Base-by-base conservation (phyloP, 1,140 invertebrate species). In the Saxidomus purpurata region DNA sequence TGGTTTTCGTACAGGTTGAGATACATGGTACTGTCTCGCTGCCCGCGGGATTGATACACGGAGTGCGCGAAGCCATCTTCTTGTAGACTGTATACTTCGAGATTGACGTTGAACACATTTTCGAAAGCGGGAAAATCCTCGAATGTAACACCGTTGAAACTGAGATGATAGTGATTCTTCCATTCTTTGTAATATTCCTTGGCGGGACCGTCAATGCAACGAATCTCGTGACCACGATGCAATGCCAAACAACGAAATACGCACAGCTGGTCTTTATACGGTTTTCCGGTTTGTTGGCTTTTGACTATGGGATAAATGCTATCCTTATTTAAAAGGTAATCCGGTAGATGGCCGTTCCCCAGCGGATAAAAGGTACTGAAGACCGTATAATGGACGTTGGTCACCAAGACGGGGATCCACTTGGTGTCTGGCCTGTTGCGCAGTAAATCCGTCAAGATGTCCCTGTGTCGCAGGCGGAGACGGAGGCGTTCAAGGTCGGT, bases 51-150 rank as follows among this genome's bases (percentile, higher is more conserved):
- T 74, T 47, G 74, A n/a, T 74, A 71, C 1, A 81, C 15, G 17
- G 61, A 22, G 0, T 19, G 19, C 1, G 47, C 96, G 97, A 61
- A 52, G 17, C 43, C 52, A 31, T 81, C 77, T 81, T 55, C 77
- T 9, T 36, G 34, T 11, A 85, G 34, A n/a, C 28, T 49, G 25
- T 85, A 85, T 0, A 74, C 83, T 40, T 85, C 67, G 8, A 85
- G 22, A 59, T 71, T 85, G 52, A 74, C 47, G 22, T 43, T 0
- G 38, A 85, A 85, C 25, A 55, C 11, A 28, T 69, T 31, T 61
- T 74, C 67, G 28, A 85, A 85, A 0, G 47, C 67, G 1, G 83
- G 40, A 36, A 74, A 69, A 43, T 84, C 81, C 43, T 84, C 22
- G 1, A 84, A 40, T 3, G 34, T 31, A 9, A 69, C 4, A 36